Base-by-base conservation (phyloP, 2,888 invertebrate species). In the Perithous albicinctus region DNA sequence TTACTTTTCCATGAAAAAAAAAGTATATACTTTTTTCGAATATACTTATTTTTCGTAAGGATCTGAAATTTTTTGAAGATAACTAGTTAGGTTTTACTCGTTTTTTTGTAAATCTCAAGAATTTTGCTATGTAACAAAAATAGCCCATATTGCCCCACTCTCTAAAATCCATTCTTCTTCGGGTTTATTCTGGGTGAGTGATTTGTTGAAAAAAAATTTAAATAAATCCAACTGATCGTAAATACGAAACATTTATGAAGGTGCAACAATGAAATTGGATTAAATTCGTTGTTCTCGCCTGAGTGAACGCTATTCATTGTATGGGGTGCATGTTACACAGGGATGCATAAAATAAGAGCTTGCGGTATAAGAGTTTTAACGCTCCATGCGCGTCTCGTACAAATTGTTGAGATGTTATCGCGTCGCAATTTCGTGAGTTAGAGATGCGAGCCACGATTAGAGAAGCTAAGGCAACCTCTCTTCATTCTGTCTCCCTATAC, bases 341-440 rank as follows among this genome's bases (percentile, higher is more conserved):
- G 48, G 67, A 78, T 64, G 78, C 78, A 51, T 78, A 67, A 75
- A 82, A 82, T 69, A 78, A 51, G 38, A 66, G 46, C 29, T 29
- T 59, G 18, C 51, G 32, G 76, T 80, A 61, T 61, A 67, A 63
- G 54, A 87, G 85, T 87, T 90, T 90, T 90, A 91, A 91, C 90
- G 90, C 91, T 90, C 89, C 85, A 84, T n/a, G n/a, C n/a, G n/a
- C n/a, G 86, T 88, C 86, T 77, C 86, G 90, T 89, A 91, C 91
- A 90, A 91, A 91, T 90, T 90, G 89, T 89, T 87, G 88, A 91
- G 91, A 91, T 91, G 84, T 84, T 91, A 91, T 92, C 80, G 77
- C 75, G 54, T 64, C 69, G 66, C 67, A 51, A 63, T 72, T 46
- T 80, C 32, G 51, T 67, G 75, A 72, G 74, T 43, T 72, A 73